Evolutionary conservation across 2,888 invertebrate species (phyloP).

Genomic region (Myopa tessellatipennis): DNA sequence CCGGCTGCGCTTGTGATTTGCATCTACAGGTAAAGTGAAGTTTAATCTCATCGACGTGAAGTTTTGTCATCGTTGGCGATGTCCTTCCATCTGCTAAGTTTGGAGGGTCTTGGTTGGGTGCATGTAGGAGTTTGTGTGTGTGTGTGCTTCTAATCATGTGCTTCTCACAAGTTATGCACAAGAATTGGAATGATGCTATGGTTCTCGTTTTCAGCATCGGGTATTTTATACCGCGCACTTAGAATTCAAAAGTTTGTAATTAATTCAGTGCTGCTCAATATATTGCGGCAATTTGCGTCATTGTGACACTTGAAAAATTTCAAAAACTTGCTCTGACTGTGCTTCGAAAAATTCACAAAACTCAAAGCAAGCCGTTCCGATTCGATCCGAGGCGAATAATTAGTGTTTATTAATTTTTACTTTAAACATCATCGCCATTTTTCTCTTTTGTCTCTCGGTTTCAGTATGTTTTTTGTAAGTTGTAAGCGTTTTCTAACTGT

Average conservation of each 20-base stretch:
- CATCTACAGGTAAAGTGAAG: conserved; percentile 25
- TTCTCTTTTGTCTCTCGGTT: not conserved
- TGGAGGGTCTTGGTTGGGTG: not conserved
- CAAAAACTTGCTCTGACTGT: too few relatives aligned
- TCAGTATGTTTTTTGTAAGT: not conserved
- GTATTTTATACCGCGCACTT: too few relatives aligned
- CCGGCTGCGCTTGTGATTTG: conserved; percentile 3
- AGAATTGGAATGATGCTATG: not conserved
- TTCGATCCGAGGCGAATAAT: too few relatives aligned
- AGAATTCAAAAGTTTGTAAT: too few relatives aligned
- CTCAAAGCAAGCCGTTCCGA: too few relatives aligned
- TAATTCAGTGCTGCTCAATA: too few relatives aligned
- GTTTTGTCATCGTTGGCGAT: conserved; percentile 16
- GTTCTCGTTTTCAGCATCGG: too few relatives aligned
- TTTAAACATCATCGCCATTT: too few relatives aligned
- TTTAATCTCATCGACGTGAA: conserved; percentile 24
- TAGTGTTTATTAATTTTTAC: too few relatives aligned
- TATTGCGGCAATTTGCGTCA: too few relatives aligned
- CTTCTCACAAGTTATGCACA: not conserved
- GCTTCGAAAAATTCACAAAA: too few relatives aligned
- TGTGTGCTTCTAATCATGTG: not conserved
- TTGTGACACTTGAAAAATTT: too few relatives aligned
- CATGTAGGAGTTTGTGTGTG: not conserved
- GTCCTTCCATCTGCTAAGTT: not conserved
- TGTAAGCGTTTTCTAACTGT: not conserved